A percentile compares a stretch with the other conserved stretches of the same genome.
Conservation (phyloP, 2,888 invertebrate species). For the Phyllotreta striolata region DNA sequence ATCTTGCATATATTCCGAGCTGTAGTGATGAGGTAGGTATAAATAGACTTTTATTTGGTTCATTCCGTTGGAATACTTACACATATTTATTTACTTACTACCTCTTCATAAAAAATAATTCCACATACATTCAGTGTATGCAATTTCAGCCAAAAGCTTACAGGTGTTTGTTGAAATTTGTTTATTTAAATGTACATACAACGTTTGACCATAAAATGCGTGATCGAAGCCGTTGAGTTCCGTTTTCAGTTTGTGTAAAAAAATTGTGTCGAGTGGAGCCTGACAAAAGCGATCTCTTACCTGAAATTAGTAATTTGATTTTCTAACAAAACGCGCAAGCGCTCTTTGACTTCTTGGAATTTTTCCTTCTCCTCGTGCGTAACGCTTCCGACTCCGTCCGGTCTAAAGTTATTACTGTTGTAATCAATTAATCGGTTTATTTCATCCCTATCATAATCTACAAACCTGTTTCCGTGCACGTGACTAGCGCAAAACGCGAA, state of each 20-base stretch:
- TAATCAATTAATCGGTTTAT: conserved; percentile 60
- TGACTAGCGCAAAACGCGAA: conserved; percentile 99
- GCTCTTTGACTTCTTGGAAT: conserved; percentile 96
- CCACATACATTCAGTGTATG: no score
- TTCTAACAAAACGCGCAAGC: conserved; percentile 90
- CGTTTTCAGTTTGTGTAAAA: conserved; percentile 5
- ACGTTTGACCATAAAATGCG: conserved; percentile 30
- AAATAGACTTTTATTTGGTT: no score
- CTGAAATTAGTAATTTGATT: conserved; percentile 99
- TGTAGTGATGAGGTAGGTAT: no score
- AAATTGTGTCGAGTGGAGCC: no score
- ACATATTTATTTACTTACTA: no score
- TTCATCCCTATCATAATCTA: conserved; percentile 53
- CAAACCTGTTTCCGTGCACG: conserved; percentile 97
- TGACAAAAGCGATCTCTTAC: conserved; percentile 59
- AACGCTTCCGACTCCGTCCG: conserved; percentile 98
- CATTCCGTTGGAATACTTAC: no score
- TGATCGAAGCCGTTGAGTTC: conserved; percentile 24
- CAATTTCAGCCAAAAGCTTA: no score
- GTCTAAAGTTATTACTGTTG: conserved; percentile 71
- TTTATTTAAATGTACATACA: no score
- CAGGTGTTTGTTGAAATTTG: no score
- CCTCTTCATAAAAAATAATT: no score
- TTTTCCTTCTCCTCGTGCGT: conserved; percentile 97
- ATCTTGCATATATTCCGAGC: no score